phyloP scores from a whole-genome alignment of 2,797 vertebrate genomes.

The Novumbra hubbsi region DNA sequence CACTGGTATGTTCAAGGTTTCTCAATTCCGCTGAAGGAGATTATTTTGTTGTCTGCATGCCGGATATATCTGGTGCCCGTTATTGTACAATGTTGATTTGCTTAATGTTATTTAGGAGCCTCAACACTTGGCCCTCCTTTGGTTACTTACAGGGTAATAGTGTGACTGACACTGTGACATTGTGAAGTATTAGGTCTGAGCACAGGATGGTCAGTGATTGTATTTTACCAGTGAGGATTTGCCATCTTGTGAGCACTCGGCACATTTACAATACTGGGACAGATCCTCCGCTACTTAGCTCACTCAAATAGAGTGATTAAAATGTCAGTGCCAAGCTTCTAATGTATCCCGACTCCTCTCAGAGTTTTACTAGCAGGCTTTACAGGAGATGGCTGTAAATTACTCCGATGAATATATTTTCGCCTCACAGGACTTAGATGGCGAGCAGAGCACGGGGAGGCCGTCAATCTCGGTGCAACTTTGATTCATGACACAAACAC shows the following conservation, averaged over 20 bases:
- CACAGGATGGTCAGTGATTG: too few species aligned
- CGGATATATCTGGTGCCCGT: conserved; percentile 52
- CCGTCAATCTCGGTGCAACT: conserved; percentile 40
- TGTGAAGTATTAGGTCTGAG: background rate
- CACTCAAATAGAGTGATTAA: conserved; percentile 64
- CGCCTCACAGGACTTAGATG: conserved; percentile 41
- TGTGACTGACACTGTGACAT: background rate
- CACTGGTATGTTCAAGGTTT: conserved; percentile 54
- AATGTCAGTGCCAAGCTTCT: conserved; percentile 61
- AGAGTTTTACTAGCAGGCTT: conserved; percentile 51
- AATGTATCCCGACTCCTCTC: conserved; percentile 59
- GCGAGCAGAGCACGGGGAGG: conserved; percentile 8
- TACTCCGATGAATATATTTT: conserved; percentile 48
- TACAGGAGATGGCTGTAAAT: conserved; percentile 55
- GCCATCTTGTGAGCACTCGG: conserved; percentile 19
- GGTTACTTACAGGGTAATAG: background rate
- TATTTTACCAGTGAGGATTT: background rate
- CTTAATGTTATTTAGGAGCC: background rate
- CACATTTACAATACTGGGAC: conserved; percentile 49
- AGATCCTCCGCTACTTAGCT: conserved; percentile 53
- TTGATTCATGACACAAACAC: conserved; percentile 51
- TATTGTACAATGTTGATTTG: background rate
- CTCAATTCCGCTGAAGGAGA: conserved; percentile 57
- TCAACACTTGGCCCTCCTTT: background rate
- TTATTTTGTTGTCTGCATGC: conserved; percentile 51